These are phyloP conservation scores for Bettongia penicillata DNA, from an alignment of 2,113 vertebrate species.

Conservation along the genomic window DNA sequence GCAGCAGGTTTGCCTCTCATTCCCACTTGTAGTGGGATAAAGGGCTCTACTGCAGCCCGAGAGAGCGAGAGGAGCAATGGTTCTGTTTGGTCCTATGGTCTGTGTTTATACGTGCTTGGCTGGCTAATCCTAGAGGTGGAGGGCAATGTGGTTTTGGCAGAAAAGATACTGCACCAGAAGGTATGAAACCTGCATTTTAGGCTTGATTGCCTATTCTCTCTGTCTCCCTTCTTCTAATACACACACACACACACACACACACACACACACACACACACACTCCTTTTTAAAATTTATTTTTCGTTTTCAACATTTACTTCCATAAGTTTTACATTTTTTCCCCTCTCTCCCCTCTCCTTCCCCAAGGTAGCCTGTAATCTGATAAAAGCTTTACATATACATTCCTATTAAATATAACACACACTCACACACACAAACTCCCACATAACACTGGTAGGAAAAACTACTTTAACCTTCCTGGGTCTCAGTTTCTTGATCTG, in stretches of 20 bases:
- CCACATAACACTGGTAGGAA: rapidly evolving
- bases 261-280: neutral
- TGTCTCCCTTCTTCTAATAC: neutral
- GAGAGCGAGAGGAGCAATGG: neutral
- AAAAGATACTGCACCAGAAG: neutral
- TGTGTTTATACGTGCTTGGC: rapidly evolving
- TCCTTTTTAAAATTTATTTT: no score
- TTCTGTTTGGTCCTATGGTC: rapidly evolving
- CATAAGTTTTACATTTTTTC: no score
- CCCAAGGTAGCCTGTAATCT: no score
- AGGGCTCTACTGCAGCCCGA: rapidly evolving
- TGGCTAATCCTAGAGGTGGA: neutral
- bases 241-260: neutral
- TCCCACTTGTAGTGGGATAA: neutral
- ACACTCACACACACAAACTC: neutral
- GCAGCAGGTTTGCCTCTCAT: neutral
- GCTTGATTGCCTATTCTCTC: neutral
- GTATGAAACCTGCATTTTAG: neutral
- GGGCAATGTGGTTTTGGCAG: neutral
- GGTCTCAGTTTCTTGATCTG: neutral
- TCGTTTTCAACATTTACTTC: no score
- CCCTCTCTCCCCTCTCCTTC: no score
- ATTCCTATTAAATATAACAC: no score
- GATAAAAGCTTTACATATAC: no score
- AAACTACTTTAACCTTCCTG: neutral